Conservation (phyloP, 2,113 vertebrate species). For the Lepus americanus region DNA sequence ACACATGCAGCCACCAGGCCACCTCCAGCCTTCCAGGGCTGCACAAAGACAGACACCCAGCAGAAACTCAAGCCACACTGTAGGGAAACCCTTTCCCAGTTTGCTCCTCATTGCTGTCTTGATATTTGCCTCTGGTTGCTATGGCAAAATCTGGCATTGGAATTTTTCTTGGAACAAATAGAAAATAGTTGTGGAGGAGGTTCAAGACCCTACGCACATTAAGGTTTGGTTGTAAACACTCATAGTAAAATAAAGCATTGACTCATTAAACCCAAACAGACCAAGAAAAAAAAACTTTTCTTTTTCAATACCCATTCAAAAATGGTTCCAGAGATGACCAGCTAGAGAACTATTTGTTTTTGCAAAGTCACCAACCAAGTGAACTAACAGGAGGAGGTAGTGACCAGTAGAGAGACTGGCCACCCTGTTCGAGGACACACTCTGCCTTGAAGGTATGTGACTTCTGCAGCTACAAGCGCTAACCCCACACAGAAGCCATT, state of each 20-base stretch:
- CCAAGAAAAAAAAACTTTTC: background rate
- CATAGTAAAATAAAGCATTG: slow-evolving; percentile 60
- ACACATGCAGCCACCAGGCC: background rate
- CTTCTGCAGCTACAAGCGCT: slow-evolving; percentile 1
- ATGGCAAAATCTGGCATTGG: slow-evolving; percentile 61
- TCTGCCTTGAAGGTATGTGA: background rate
- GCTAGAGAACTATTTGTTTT: slow-evolving; percentile 54
- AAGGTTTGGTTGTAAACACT: slow-evolving; percentile 71
- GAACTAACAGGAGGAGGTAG: background rate
- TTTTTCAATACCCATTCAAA: slow-evolving; percentile 45
- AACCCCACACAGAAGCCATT: slow-evolving; percentile 13
- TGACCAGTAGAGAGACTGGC: background rate
- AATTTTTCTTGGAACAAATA: slow-evolving; percentile 70
- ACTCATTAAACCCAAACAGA: slow-evolving; percentile 73
- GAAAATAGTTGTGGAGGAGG: slow-evolving; percentile 36
- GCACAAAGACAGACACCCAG: background rate
- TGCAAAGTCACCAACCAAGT: background rate
- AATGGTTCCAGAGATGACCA: slow-evolving; percentile 54
- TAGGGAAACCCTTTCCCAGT: slow-evolving; percentile 56
- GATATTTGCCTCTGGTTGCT: slow-evolving; percentile 53
- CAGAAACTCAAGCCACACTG: slow-evolving; percentile 13
- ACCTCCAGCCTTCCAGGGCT: background rate
- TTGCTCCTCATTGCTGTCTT: slow-evolving; percentile 29
- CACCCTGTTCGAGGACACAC: background rate
- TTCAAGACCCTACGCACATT: slow-evolving; percentile 62